Evolutionary conservation across 2,113 vertebrate genomes (phyloP).

Genomic region (Chrysemys picta): DNA sequence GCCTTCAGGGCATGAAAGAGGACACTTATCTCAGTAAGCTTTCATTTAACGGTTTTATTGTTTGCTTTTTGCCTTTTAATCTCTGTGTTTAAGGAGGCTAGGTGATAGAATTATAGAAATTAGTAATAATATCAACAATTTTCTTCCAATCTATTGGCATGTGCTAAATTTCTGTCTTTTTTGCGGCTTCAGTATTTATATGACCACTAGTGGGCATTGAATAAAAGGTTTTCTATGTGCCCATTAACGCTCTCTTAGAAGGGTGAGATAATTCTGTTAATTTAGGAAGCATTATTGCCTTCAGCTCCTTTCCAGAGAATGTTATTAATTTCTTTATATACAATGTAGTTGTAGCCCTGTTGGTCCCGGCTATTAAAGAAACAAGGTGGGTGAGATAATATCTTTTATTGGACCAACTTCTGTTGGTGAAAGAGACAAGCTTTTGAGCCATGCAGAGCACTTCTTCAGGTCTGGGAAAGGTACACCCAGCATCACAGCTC

Average conservation of each 20-base stretch:
- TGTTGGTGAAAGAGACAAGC: background rate
- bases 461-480: background rate
- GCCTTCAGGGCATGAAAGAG: slow-evolving; percentile 1
- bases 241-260: slow-evolving; percentile 21
- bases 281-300: background rate
- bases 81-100: background rate
- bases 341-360: background rate
- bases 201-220: background rate
- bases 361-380: background rate
- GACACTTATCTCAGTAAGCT: background rate
- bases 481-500: background rate
- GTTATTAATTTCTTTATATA: background rate
- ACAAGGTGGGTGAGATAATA: background rate
- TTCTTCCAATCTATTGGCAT: slow-evolving; percentile 21
- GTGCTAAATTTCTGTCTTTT: slow-evolving; percentile 1
- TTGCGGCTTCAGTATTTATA: slow-evolving; percentile 34
- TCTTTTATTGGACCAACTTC: background rate
- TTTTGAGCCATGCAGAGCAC: background rate
- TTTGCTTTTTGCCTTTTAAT: background rate
- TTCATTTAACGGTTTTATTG: background rate
- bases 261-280: background rate
- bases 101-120: background rate
- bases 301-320: background rate
- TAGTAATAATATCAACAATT: background rate
- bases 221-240: slow-evolving; percentile 9